Evolutionary conservation across 2,888 invertebrate species (phyloP).

Genomic region (Oscheius sp.): DNA sequence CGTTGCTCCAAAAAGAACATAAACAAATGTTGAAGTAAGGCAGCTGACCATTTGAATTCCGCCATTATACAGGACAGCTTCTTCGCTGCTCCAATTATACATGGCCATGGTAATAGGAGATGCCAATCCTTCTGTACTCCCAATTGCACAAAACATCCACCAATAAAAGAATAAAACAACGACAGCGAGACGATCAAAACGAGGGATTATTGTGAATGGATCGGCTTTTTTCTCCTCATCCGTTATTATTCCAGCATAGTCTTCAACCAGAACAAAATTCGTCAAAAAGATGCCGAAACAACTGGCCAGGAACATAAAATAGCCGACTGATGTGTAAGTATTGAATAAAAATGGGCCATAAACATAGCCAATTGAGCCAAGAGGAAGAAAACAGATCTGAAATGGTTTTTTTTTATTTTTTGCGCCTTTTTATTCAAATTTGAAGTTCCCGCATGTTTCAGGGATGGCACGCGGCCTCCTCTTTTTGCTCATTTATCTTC

Average conservation of each 20-base stretch:
- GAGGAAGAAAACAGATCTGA: slow-evolving; percentile 39
- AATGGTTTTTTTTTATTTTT: neutral
- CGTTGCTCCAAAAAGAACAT: slow-evolving; percentile 47
- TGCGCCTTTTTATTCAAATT: neutral
- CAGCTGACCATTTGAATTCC: slow-evolving; percentile 51
- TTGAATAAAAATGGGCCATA: slow-evolving; percentile 49
- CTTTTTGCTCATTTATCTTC: too few species aligned
- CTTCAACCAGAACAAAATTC: slow-evolving; percentile 37
- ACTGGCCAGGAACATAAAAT: slow-evolving; percentile 19
- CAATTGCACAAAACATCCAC: slow-evolving; percentile 37
- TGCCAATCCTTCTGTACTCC: slow-evolving; percentile 40
- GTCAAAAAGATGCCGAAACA: neutral
- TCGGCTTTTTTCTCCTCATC: slow-evolving; percentile 44
- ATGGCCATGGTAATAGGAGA: slow-evolving; percentile 58
- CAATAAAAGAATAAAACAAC: slow-evolving; percentile 47
- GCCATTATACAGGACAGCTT: slow-evolving; percentile 57
- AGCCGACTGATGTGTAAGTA: slow-evolving; percentile 54
- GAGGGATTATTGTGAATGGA: slow-evolving; percentile 45
- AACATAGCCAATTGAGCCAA: slow-evolving; percentile 14
- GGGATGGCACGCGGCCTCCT: too few species aligned
- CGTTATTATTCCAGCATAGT: slow-evolving; percentile 53
- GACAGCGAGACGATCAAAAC: slow-evolving; percentile 44
- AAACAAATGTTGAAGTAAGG: slow-evolving; percentile 45
- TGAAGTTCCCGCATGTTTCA: too few species aligned
- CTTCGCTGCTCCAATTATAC: slow-evolving; percentile 56